These are phyloP conservation scores for Penaeus chinensis DNA, from an alignment of 1,140 invertebrate species.

Conservation along the genomic window DNA sequence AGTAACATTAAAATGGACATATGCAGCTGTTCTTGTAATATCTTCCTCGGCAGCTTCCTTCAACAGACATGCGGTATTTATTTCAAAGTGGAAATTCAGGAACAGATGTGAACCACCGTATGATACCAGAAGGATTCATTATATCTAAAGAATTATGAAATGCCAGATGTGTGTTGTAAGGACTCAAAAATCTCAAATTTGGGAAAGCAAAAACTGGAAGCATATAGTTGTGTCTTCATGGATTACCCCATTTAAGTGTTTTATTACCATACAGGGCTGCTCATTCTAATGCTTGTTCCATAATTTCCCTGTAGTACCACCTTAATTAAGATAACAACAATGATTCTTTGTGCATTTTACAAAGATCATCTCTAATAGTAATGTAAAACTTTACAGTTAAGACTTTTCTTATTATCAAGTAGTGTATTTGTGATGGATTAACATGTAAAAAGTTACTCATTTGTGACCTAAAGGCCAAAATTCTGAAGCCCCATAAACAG, in stretches of 20 bases:
- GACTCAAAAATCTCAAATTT: no score
- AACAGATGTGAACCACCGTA: no score
- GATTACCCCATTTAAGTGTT: conserved; percentile 34
- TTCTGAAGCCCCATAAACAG: conserved; percentile 11
- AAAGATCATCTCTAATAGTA: conserved; percentile 59
- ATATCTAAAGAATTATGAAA: no score
- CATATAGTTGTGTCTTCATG: conserved; percentile 40
- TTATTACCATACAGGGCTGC: conserved; percentile 45
- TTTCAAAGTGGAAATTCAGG: no score
- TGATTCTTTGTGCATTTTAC: conserved; percentile 59
- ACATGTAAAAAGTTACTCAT: conserved; percentile 62
- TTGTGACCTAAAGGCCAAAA: conserved; percentile 56
- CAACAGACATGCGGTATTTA: no score
- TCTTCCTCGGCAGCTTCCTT: no score
- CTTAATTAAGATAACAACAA: conserved; percentile 59
- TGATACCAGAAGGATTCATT: no score
- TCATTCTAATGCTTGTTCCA: conserved; percentile 59
- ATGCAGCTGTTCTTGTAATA: no score
- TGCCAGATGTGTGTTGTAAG: no score
- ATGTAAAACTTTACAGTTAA: conserved; percentile 60
- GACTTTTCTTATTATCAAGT: conserved; percentile 63
- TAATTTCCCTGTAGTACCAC: conserved; percentile 59
- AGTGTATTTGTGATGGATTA: conserved; percentile 62
- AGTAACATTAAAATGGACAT: no score
- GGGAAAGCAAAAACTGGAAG: neutral